A percentile compares a stretch with the other conserved stretches of the same genome.
phyloP scores from a whole-genome alignment of 2,888 invertebrate genomes.

The Patella depressa region DNA sequence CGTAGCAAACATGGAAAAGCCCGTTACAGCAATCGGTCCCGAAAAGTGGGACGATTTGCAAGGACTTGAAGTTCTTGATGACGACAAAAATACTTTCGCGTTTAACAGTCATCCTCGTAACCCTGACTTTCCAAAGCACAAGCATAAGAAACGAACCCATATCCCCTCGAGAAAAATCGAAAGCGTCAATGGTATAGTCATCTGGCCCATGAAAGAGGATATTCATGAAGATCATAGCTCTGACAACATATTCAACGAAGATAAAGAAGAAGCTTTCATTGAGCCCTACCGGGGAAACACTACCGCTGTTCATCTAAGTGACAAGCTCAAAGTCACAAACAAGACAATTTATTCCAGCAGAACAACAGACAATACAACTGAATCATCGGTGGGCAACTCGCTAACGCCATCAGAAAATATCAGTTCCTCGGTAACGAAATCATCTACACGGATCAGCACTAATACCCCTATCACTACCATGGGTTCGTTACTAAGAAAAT shows the following conservation, averaged over 20 bases:
- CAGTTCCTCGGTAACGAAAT: too few relatives aligned
- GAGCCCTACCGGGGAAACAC: neutral
- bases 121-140: neutral
- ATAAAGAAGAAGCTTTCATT: neutral
- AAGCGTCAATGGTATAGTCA: neutral
- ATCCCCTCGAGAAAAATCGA: neutral
- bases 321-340: neutral
- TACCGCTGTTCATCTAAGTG: neutral
- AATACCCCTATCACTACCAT: neutral
- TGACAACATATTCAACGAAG: neutral
- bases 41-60: neutral
- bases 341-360: neutral
- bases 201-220: conserved; percentile 1
- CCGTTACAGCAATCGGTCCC: neutral
- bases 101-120: conserved; percentile 3
- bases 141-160: neutral
- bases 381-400: neutral
- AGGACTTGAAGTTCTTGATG: neutral
- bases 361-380: neutral
- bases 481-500: neutral
- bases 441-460: too few relatives aligned
- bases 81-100: neutral
- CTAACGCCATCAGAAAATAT: neutral
- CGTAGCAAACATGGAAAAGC: neutral
- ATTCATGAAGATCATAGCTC: neutral